A percentile compares a stretch with the other conserved stretches of the same genome.
These are phyloP conservation scores for Entomobrya multifasciata DNA, from an alignment of 2,888 invertebrate species.

Conservation along the genomic window DNA sequence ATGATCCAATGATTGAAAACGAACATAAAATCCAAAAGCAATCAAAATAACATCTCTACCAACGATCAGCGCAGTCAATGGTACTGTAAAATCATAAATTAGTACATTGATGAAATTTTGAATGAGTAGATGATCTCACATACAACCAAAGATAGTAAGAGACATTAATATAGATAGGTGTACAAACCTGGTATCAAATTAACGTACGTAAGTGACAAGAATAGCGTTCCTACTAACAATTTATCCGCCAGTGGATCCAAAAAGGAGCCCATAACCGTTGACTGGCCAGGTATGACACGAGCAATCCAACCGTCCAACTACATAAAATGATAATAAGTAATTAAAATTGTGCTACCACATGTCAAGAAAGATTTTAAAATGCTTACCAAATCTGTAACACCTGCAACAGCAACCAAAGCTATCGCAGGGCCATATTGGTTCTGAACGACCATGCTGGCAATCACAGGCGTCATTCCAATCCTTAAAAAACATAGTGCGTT, in stretches of 20 bases:
- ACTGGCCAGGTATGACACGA: conserved; percentile 93
- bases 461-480: conserved; percentile 92
- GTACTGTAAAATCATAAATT: conserved; percentile 81
- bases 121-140: too few species aligned
- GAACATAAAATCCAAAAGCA: conserved; percentile 92
- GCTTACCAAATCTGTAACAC: conserved; percentile 93
- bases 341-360: background rate
- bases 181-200: conserved; percentile 88
- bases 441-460: conserved; percentile 93
- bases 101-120: too few species aligned
- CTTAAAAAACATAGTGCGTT: conserved; percentile 93
- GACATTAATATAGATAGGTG: background rate
- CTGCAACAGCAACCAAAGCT: conserved; percentile 91
- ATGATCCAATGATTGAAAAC: conserved; percentile 93
- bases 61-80: conserved; percentile 90
- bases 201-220: conserved; percentile 92
- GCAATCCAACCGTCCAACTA: conserved; percentile 98
- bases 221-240: conserved; percentile 93
- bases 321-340: background rate
- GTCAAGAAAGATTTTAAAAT: too few species aligned
- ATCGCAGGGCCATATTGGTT: conserved; percentile 90
- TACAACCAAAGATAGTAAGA: too few species aligned
- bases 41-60: conserved; percentile 91
- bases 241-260: conserved; percentile 99
- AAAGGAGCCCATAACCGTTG: conserved; percentile 96